Evolutionary conservation across 37 sponge, comb jelly and placozoan species (phyloP).

Genomic region (Beroe forskalii): DNA sequence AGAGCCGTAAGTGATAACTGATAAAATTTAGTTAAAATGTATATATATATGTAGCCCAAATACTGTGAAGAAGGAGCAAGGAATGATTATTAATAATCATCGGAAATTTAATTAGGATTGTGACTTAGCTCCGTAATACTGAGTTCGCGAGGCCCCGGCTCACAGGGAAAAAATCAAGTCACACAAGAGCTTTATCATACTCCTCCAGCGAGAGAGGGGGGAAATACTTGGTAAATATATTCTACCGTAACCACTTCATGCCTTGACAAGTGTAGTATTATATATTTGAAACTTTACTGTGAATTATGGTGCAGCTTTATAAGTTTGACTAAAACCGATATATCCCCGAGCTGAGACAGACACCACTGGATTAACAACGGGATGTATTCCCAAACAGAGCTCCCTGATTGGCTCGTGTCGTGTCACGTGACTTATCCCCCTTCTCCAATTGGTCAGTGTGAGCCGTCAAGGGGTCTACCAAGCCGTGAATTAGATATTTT

Average conservation of each 20-base stretch:
- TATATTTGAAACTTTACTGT: no score
- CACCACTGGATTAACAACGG: not conserved
- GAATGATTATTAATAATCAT: conserved; percentile 7
- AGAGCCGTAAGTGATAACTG: not conserved
- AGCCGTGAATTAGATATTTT: conserved; percentile 37
- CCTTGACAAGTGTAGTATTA: no score
- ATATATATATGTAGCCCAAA: not conserved
- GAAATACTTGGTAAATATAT: no score
- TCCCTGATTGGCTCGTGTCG: not conserved
- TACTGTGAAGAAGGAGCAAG: not conserved
- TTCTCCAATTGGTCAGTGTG: not conserved
- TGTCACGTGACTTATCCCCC: not conserved
- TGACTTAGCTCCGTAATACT: not conserved
- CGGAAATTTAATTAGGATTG: conserved; percentile 22
- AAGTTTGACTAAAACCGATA: not conserved
- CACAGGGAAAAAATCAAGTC: no score
- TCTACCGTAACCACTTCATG: no score
- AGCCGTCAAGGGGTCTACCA: conserved; percentile 25
- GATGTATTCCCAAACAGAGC: not conserved
- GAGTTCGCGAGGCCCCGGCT: no score
- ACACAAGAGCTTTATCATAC: no score
- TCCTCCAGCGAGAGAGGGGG: no score
- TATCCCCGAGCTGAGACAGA: not conserved
- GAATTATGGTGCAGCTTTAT: not conserved
- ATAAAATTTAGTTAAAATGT: conserved; percentile 15